These are phyloP conservation scores for Ceyx erithaca DNA, from an alignment of 2,797 vertebrate species.

Conservation along the genomic window DNA sequence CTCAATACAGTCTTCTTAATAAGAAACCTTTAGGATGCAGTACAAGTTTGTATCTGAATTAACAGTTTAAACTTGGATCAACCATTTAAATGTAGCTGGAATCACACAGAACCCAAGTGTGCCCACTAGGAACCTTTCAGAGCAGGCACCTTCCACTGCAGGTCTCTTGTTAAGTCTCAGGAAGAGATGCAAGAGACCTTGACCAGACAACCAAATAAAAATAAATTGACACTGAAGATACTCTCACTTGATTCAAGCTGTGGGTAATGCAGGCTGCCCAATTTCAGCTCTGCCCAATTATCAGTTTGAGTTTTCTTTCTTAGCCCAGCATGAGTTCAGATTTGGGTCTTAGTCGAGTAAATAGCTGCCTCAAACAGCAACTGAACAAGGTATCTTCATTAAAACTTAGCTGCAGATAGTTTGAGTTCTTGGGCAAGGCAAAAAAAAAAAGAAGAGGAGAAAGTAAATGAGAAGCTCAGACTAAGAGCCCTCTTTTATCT, in stretches of 20 bases:
- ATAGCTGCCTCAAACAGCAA: slow-evolving; percentile 37
- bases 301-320: slow-evolving; percentile 19
- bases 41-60: background rate
- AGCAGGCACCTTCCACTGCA: background rate
- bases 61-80: background rate
- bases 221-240: background rate
- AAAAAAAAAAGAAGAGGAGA: background rate
- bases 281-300: slow-evolving; percentile 50
- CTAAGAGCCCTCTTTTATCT: slow-evolving; percentile 56
- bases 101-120: background rate
- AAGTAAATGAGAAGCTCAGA: slow-evolving; percentile 49
- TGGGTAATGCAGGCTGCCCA: background rate
- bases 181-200: background rate
- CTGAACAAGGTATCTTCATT: slow-evolving; percentile 64
- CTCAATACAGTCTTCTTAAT: background rate
- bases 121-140: background rate
- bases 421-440: slow-evolving; percentile 9
- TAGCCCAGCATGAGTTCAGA: slow-evolving; percentile 38
- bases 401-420: slow-evolving; percentile 60
- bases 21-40: background rate
- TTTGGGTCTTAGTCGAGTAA: slow-evolving; percentile 24
- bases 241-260: background rate
- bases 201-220: background rate
- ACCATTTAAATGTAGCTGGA: background rate
- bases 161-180: background rate